Base-by-base conservation (phyloP, 2,888 invertebrate species). In the Mycalesis mineus region DNA sequence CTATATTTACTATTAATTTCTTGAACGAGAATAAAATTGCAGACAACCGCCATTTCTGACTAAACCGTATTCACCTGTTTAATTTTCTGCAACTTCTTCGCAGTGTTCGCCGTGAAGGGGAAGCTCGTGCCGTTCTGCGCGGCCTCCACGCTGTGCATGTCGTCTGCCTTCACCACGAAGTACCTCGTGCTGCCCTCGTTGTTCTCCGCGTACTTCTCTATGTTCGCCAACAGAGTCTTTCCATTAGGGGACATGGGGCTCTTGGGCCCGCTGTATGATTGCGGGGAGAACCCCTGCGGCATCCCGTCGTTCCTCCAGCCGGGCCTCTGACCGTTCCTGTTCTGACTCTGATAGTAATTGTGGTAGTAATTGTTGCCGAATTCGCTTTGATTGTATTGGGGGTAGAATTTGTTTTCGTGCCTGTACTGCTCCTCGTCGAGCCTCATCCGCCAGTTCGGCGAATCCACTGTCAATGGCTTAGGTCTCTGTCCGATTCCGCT, bases 401-500 rank as follows among this genome's bases (percentile, higher is more conserved):
- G 76, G 52, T 77, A 74, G 53, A 69, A 72, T 22, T 76, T 75
- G 11, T 69, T 68, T 0, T 76, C 74, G 57, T 79, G 75, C 0
- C 75, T 66, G 55, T 73, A 75, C 40, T 81, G 82, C 17, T 82
- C 79, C 6, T 82, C 67, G 68, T 72, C 73, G 0, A 76, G 68
- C 2, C 84, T 67, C 65, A 75, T 74, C 0, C 88, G 72, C 85
- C 88, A 88, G 61, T 75, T 80, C 0, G 91, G 90, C 22, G 91
- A 90, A 67, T 93, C 92, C 1, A 91, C 80, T 0, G 91, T 88
- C n/a, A 93, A 80, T 2, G 94, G 94, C 66, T 93, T 91, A 0
- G 96, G 96, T 51, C 94, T 87, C 75, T 94, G 94, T 0, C 95
- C 95, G 58, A 96, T 93, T 0, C 95, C 95, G 6, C 91, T 82